These are phyloP conservation scores for Apolygus lucorum DNA, from an alignment of 1,140 invertebrate genomes.

Conservation along the genomic window DNA sequence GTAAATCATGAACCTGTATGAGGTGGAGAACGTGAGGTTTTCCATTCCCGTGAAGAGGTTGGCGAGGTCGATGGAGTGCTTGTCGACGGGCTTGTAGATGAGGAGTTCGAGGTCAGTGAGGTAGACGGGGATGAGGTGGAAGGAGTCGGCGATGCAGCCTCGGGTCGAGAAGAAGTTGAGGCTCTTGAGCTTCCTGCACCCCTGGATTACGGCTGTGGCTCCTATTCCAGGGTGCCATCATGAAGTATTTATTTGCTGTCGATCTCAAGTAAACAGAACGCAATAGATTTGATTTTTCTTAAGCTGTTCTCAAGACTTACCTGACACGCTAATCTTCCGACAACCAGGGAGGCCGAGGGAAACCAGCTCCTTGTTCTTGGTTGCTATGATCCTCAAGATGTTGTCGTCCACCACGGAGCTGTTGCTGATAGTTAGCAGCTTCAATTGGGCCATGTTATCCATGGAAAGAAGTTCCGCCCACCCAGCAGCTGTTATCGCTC, in stretches of 20 bases:
- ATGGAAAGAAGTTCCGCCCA: neutral
- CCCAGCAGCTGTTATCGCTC: neutral
- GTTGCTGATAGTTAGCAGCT: constrained; percentile 1
- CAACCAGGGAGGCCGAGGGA: constrained; percentile 12
- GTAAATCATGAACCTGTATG: constrained; percentile 5
- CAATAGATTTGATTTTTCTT: no score
- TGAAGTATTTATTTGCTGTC: no score
- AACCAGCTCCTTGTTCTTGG: neutral
- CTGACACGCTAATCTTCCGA: neutral
- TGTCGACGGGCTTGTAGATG: constrained; percentile 19
- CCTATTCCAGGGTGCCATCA: no score
- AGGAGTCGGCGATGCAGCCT: constrained; percentile 8
- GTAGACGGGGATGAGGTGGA: constrained; percentile 13
- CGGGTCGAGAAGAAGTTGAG: constrained; percentile 22
- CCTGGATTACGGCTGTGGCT: neutral
- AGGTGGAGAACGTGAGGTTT: neutral
- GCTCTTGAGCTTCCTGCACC: neutral
- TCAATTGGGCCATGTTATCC: neutral
- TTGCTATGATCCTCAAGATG: neutral
- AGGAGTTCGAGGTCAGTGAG: constrained; percentile 5
- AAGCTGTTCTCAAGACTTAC: no score
- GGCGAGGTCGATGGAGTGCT: neutral
- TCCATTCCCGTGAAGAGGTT: neutral
- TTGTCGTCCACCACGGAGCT: constrained; percentile 15
- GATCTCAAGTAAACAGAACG: no score